phyloP scores from a whole-genome alignment of 2,888 invertebrate genomes.

The Alviniconcha strummeri region DNA sequence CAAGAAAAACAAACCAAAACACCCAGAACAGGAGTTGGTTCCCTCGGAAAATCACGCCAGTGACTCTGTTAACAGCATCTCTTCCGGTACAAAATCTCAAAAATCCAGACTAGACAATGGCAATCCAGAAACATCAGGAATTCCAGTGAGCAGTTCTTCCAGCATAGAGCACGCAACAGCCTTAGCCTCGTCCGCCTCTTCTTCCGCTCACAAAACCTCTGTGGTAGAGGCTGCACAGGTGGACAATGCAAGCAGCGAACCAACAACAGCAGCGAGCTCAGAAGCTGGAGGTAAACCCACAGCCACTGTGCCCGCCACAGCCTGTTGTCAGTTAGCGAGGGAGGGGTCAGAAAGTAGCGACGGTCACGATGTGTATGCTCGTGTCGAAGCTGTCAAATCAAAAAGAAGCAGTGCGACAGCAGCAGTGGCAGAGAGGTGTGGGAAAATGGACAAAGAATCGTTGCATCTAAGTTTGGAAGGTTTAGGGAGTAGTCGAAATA shows the following conservation, averaged over 20 bases:
- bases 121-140: conserved; percentile 12
- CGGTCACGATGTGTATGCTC: not conserved
- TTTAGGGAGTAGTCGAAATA: not conserved
- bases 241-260: not conserved
- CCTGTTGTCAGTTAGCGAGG: conserved; percentile 2
- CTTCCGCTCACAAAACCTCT: not conserved
- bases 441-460: not conserved
- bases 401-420: not conserved
- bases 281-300: conserved; percentile 14
- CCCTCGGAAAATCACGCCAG: not conserved
- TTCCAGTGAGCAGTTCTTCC: not conserved
- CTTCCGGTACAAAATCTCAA: not conserved
- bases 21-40: not conserved
- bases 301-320: conserved; percentile 1
- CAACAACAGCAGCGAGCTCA: not conserved
- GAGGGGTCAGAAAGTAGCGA: not conserved
- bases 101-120: not conserved
- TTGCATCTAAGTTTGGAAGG: not conserved
- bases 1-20: conserved; percentile 25
- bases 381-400: not conserved
- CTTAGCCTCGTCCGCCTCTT: not conserved
- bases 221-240: not conserved
- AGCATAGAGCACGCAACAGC: not conserved
- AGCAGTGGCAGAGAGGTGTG: not conserved
- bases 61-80: not conserved